A percentile compares a stretch with the other conserved stretches of the same genome.
Conservation (phyloP, 2,888 invertebrate genomes). For the Melinaea menophilus region DNA sequence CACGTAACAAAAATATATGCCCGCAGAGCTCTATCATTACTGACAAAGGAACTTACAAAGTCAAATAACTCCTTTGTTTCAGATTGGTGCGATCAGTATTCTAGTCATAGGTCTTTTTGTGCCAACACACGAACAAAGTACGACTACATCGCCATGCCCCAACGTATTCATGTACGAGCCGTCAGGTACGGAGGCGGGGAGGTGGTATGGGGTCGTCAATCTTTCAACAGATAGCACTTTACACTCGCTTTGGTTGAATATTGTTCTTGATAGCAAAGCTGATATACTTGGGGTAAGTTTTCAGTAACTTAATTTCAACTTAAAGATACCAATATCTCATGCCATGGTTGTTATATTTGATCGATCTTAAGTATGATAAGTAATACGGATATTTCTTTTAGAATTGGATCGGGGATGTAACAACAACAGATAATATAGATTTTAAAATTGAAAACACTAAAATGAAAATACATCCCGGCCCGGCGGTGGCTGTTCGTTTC, state of each 20-base stretch:
- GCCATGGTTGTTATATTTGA: background rate
- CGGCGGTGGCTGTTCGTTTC: slow-evolving; percentile 75
- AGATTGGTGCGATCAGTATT: slow-evolving; percentile 44
- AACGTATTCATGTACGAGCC: slow-evolving; percentile 78
- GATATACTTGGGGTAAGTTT: slow-evolving; percentile 78
- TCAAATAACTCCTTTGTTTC: slow-evolving; percentile 19
- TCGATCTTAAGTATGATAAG: background rate
- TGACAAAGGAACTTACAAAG: background rate
- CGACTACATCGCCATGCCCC: slow-evolving; percentile 77
- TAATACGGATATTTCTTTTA: slow-evolving; percentile 37
- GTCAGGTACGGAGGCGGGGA: slow-evolving; percentile 70
- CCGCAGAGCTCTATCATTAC: background rate
- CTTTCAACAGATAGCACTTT: slow-evolving; percentile 76
- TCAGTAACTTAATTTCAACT: too few species aligned
- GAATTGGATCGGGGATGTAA: slow-evolving; percentile 80
- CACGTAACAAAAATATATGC: background rate
- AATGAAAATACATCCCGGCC: slow-evolving; percentile 76
- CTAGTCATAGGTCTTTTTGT: slow-evolving; percentile 46
- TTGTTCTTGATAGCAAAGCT: slow-evolving; percentile 78
- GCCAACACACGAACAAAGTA: slow-evolving; percentile 50
- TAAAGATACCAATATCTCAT: too few species aligned
- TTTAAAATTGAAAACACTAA: slow-evolving; percentile 79
- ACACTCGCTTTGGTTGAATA: slow-evolving; percentile 78
- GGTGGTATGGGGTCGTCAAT: slow-evolving; percentile 80
- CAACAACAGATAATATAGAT: slow-evolving; percentile 76